Conservation (phyloP, 2,888 invertebrate species). For the Drosophila neonasuta region DNA sequence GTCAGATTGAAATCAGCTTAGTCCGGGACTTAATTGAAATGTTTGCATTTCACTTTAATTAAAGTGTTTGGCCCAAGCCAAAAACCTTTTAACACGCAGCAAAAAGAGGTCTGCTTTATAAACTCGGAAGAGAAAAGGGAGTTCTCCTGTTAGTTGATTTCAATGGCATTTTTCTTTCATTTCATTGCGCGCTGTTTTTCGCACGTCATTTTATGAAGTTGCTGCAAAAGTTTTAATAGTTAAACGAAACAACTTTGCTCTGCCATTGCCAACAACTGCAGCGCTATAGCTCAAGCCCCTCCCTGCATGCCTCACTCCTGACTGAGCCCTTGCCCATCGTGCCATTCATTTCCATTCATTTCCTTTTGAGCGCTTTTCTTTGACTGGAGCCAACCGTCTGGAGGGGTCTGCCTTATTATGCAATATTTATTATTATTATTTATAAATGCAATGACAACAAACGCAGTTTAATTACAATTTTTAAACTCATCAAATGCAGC, state of each 20-base stretch:
- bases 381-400: slow-evolving; percentile 18
- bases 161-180: slow-evolving; percentile 46
- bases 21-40: slow-evolving; percentile 71
- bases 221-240: slow-evolving; percentile 67
- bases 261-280: slow-evolving; percentile 15
- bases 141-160: slow-evolving; percentile 22
- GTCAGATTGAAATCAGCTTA: slow-evolving; percentile 76
- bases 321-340: neutral
- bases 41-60: slow-evolving; percentile 75
- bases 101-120: neutral
- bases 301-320: too few species aligned
- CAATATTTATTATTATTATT: slow-evolving; percentile 68
- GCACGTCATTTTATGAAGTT: slow-evolving; percentile 71
- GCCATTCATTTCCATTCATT: slow-evolving; percentile 61
- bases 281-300: neutral
- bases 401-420: slow-evolving; percentile 54
- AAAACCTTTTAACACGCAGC: slow-evolving; percentile 41
- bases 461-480: slow-evolving; percentile 77
- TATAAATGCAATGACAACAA: slow-evolving; percentile 76
- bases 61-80: slow-evolving; percentile 54
- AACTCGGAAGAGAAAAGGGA: neutral
- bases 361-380: slow-evolving; percentile 44
- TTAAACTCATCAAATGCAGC: slow-evolving; percentile 71
- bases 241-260: slow-evolving; percentile 55
- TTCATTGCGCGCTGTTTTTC: slow-evolving; percentile 50